phyloP scores from a whole-genome alignment of 2,113 vertebrate species.

The Pipa parva region DNA sequence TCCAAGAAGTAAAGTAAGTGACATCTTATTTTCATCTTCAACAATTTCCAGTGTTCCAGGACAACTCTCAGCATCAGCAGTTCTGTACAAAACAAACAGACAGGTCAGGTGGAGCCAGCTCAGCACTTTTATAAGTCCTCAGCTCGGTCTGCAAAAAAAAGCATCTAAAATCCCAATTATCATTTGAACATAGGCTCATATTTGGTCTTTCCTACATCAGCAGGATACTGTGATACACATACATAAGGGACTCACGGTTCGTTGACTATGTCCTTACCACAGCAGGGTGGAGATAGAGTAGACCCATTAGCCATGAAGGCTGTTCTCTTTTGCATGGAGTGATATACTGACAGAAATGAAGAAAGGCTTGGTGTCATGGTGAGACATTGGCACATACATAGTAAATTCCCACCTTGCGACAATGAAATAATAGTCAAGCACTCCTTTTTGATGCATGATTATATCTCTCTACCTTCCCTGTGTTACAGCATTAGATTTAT shows the following conservation, averaged over 20 bases:
- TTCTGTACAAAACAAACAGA: constrained; percentile 17
- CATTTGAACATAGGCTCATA: constrained; percentile 15
- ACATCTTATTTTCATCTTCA: constrained; percentile 14
- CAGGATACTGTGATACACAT: constrained; percentile 20
- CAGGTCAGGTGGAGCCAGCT: constrained; percentile 18
- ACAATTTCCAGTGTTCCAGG: constrained; percentile 18
- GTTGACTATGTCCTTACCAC: constrained; percentile 31
- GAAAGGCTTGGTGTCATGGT: constrained; percentile 8
- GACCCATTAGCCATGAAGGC: constrained; percentile 36
- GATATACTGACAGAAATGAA: constrained; percentile 23
- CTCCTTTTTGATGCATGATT: constrained; percentile 4
- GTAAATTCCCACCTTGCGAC: constrained; percentile 19
- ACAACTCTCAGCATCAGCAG: constrained; percentile 9
- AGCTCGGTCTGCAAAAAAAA: constrained; percentile 12
- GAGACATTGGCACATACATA: constrained; percentile 24
- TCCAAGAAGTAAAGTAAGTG: neutral
- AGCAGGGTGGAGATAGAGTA: constrained; percentile 33
- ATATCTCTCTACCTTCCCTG: neutral
- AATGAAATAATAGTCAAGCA: constrained; percentile 15
- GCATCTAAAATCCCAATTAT: constrained; percentile 31
- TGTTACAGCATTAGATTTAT: neutral
- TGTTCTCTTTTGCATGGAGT: constrained; percentile 32
- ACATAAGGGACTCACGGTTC: constrained; percentile 16
- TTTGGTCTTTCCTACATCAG: constrained; percentile 23
- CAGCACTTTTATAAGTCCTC: constrained; percentile 8